Evolutionary conservation across 2,888 invertebrate genomes (phyloP), one percentile per base, ranked within the genome.

Genomic region (Napeogenes sylphis): DNA sequence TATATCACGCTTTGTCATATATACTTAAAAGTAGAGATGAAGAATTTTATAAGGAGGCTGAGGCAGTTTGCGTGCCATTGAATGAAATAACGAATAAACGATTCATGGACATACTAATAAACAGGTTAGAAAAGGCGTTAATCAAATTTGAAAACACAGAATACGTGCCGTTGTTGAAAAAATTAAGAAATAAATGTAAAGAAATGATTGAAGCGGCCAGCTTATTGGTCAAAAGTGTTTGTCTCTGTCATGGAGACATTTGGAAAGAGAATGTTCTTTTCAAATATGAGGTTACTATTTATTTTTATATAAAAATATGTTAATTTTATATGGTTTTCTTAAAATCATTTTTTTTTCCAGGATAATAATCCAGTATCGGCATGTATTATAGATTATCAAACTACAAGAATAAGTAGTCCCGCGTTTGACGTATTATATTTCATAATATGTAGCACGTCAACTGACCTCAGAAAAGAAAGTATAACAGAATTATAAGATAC

Each of bases 191-290:
- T 2, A 76, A 84, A 55, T 85, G 81, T 73, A 70, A 59, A 2
- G 70, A 68, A 51, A 72, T 74, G 67, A 79, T 83, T 64, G 77
- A 80, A 60, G 70, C 70, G 2, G 73, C 78, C 0, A 66, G 72
- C 30, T 67, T 69, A 30, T 72, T 72, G 30, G 81, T 77, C 3
- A 70, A 75, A 54, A 73, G 72, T 47, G 75, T 76, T 21, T 87
- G 85, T 64, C 73, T 90, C 59, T 85, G 88, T 66, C 90, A 90
- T 72, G 89, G 89, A 35, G 90, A 90, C 73, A 82, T 88, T 46
- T 90, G 90, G 90, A 90, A 89, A 70, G 90, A 89, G 73, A 90
- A 90, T 67, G 80, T 90, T 60, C 72, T 90, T 30, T 90, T 78
- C 73, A 81, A 83, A 71, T 88, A 89, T 77, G 69, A 84, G 82